These are phyloP conservation scores for Nineta flava DNA, from an alignment of 2,888 invertebrate genomes.

Conservation along the genomic window DNA sequence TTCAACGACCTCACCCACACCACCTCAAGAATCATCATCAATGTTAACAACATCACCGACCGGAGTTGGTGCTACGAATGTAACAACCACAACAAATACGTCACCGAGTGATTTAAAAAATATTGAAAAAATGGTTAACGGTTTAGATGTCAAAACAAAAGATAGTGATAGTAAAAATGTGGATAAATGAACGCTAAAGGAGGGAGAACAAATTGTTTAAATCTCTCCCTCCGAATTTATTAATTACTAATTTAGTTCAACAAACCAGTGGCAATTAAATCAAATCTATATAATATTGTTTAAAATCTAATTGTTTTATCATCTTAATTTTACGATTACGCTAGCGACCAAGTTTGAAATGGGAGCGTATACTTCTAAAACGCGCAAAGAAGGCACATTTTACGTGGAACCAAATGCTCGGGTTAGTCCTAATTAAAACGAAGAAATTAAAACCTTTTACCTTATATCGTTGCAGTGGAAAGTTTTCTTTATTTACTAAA, in stretches of 20 bases:
- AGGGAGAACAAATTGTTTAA: slow-evolving; percentile 3
- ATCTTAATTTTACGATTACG: no score
- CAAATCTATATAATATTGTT: no score
- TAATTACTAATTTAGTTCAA: neutral
- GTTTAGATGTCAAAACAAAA: slow-evolving; percentile 67
- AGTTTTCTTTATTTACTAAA: no score
- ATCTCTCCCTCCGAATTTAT: slow-evolving; percentile 3
- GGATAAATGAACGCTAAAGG: slow-evolving; percentile 5
- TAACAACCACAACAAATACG: slow-evolving; percentile 29
- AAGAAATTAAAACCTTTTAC: no score
- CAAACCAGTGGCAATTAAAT: slow-evolving; percentile 1
- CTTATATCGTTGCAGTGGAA: no score
- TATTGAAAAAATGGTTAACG: slow-evolving; percentile 96
- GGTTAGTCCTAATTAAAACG: no score
- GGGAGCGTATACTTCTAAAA: no score
- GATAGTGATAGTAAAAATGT: slow-evolving; percentile 16
- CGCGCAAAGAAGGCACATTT: no score
- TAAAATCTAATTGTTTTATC: no score
- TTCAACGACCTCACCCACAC: slow-evolving; percentile 36
- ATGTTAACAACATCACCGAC: neutral
- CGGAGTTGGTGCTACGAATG: slow-evolving; percentile 15
- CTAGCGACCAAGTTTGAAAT: no score
- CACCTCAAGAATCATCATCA: slow-evolving; percentile 25
- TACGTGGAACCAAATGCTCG: no score
- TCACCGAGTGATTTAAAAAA: slow-evolving; percentile 77